phyloP scores from a whole-genome alignment of 2,888 invertebrate genomes.

The Carabus problematicus region DNA sequence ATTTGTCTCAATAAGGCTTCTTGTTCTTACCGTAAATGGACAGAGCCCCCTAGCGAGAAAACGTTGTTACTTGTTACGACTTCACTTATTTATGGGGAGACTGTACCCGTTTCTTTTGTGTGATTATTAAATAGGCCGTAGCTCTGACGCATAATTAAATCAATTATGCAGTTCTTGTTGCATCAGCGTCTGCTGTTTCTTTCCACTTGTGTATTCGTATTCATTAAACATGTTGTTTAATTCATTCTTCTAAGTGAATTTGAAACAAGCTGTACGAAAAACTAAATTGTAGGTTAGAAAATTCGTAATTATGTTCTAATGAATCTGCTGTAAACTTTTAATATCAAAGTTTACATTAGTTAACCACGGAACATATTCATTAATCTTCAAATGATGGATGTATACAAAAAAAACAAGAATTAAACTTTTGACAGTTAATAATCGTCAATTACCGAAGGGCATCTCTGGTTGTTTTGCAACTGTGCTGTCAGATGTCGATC shows the following conservation, averaged over 20 bases:
- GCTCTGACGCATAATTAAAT: constrained; percentile 35
- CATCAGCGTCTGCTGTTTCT: constrained; percentile 13
- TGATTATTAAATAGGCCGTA: constrained; percentile 29
- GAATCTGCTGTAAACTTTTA: too few relatives aligned
- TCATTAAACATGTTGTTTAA: too few relatives aligned
- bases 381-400: too few relatives aligned
- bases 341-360: too few relatives aligned
- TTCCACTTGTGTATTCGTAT: too few relatives aligned
- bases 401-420: background rate
- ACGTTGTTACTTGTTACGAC: background rate
- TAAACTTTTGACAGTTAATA: background rate
- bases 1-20: background rate
- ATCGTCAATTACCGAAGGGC: too few relatives aligned
- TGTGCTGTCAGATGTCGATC: background rate
- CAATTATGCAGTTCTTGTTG: constrained; percentile 39
- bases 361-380: too few relatives aligned
- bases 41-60: constrained; percentile 1
- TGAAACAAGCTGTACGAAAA: too few relatives aligned
- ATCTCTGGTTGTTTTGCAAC: too few relatives aligned
- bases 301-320: too few relatives aligned
- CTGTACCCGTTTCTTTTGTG: constrained; percentile 38
- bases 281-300: too few relatives aligned
- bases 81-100: constrained; percentile 31
- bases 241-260: too few relatives aligned
- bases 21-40: constrained; percentile 13